Evolutionary conservation across 2,113 vertebrate genomes (phyloP).

Genomic region (Dasyornis broadbenti): DNA sequence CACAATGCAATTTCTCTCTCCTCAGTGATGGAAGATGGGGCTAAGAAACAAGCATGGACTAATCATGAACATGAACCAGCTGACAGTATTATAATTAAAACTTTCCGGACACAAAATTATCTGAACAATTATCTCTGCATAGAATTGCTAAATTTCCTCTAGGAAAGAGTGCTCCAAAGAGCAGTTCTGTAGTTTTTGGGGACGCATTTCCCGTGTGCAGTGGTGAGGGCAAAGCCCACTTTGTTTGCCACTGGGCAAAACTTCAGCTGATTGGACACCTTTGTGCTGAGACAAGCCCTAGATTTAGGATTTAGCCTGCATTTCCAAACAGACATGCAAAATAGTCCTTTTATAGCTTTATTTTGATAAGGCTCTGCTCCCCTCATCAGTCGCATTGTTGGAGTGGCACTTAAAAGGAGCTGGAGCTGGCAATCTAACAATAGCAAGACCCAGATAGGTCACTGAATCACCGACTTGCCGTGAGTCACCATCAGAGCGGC

Average conservation of each 20-base stretch:
- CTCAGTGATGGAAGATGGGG: neutral
- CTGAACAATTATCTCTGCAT: neutral
- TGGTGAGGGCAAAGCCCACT: neutral
- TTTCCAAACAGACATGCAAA: conserved; percentile 1
- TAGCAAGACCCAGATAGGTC: conserved; percentile 37
- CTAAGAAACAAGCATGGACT: neutral
- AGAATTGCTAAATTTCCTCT: neutral
- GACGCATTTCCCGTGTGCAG: neutral
- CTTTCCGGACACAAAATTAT: neutral
- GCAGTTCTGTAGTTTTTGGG: neutral
- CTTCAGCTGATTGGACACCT: neutral
- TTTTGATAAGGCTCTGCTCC: neutral
- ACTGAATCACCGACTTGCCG: conserved; percentile 8
- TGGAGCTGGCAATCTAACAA: conserved; percentile 28
- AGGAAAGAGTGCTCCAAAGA: neutral
- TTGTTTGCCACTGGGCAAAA: neutral
- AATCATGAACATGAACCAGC: neutral
- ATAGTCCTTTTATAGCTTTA: neutral
- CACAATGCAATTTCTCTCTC: neutral
- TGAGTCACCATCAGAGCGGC: neutral
- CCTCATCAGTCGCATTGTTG: conserved; percentile 30
- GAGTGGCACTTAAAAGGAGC: conserved; percentile 33
- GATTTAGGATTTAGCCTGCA: neutral
- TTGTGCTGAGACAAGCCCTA: neutral
- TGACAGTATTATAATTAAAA: neutral